Evolutionary conservation across 2,888 invertebrate genomes (phyloP).

Genomic region (Ormyrus rosae): DNA sequence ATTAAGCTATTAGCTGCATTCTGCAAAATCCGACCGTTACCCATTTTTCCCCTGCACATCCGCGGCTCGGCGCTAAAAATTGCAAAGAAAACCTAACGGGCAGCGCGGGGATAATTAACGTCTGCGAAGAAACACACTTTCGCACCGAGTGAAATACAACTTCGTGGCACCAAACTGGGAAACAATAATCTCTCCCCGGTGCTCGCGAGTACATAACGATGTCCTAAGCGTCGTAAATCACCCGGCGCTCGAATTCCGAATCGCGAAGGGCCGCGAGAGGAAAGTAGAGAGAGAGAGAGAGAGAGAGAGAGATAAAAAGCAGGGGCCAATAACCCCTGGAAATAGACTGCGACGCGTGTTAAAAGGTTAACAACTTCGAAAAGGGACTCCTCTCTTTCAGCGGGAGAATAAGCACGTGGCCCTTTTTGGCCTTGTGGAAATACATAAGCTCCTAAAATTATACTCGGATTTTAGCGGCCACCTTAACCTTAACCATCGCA

Average conservation of each 20-base stretch:
- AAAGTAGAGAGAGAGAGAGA: background rate
- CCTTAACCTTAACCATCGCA: conserved; percentile 48
- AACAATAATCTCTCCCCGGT: conserved; percentile 41
- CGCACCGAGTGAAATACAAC: conserved; percentile 41
- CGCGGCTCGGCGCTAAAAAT: no score
- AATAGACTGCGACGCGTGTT: conserved; percentile 42
- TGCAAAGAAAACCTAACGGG: background rate
- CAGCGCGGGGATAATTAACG: conserved; percentile 35
- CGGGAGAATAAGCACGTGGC: conserved; percentile 34
- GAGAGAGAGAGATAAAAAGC: conserved; percentile 3
- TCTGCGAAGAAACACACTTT: background rate
- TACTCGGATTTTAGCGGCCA: conserved; percentile 40
- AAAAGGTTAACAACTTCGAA: conserved; percentile 52
- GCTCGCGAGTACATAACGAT: conserved; percentile 22
- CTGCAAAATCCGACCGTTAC: no score
- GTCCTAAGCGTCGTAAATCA: conserved; percentile 52
- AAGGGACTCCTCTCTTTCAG: background rate
- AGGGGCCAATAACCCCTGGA: conserved; percentile 27
- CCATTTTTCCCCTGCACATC: no score
- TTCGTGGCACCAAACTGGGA: conserved; percentile 38
- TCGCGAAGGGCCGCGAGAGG: conserved; percentile 1
- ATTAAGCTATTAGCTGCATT: no score
- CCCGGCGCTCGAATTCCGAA: conserved; percentile 18
- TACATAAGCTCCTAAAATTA: conserved; percentile 36
- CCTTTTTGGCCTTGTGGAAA: conserved; percentile 35